These are phyloP conservation scores for Serripes groenlandicus DNA, from an alignment of 2,888 invertebrate genomes.

Conservation along the genomic window DNA sequence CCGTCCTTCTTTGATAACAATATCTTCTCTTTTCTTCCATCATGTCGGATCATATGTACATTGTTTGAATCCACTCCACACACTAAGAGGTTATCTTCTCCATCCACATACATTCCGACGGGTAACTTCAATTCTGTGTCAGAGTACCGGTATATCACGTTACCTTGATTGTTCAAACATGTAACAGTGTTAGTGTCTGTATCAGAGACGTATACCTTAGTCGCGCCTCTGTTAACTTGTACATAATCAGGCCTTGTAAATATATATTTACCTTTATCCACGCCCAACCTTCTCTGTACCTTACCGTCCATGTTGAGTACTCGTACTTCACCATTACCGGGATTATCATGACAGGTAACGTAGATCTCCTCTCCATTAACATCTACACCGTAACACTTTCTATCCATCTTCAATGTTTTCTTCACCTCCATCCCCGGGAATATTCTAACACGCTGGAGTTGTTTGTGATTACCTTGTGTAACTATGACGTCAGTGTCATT, in stretches of 20 bases:
- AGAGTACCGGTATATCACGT: neutral
- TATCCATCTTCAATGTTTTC: neutral
- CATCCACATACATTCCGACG: slow-evolving; percentile 2
- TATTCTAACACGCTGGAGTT: neutral
- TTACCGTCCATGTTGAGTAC: slow-evolving; percentile 5
- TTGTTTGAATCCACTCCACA: slow-evolving; percentile 3
- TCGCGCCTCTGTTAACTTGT: neutral
- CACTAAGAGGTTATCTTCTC: neutral
- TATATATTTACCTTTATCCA: neutral
- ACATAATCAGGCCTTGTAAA: slow-evolving; percentile 3
- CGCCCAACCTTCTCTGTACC: neutral
- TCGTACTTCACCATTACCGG: slow-evolving; percentile 6
- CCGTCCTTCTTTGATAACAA: neutral
- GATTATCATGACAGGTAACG: slow-evolving; percentile 5
- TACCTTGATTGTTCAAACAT: neutral
- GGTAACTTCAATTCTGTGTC: neutral
- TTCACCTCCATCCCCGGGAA: neutral
- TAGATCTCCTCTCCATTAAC: slow-evolving; percentile 7
- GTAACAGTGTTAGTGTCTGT: neutral
- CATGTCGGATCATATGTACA: neutral
- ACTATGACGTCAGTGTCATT: neutral
- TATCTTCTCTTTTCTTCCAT: neutral
- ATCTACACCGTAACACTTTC: slow-evolving; percentile 8
- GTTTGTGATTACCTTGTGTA: neutral
- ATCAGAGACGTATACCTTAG: slow-evolving; percentile 1